Percentiles rank a stretch among this genome's conserved stretches.
Evolutionary conservation across 1,140 invertebrate species (phyloP).

Genomic region (Saxidomus purpurata): DNA sequence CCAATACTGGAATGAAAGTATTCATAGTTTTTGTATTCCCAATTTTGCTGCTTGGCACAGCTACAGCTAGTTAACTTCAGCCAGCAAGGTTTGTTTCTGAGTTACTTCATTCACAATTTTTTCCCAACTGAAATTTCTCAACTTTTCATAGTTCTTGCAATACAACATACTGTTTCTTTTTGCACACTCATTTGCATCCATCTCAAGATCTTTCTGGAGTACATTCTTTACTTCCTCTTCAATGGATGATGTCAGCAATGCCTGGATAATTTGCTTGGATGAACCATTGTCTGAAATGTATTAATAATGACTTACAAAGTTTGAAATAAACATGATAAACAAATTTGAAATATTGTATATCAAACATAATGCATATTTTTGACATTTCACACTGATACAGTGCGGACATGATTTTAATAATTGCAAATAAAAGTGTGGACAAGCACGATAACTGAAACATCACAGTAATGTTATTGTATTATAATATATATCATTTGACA

Average conservation of each 20-base stretch:
- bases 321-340: not conserved
- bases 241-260: not conserved
- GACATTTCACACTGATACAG: not conserved
- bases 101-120: slow-evolving; percentile 1
- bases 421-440: not conserved
- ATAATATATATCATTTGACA: no score
- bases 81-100: slow-evolving; percentile 13
- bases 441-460: no score
- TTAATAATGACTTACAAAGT: not conserved
- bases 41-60: slow-evolving; percentile 2
- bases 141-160: not conserved
- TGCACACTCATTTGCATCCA: slow-evolving; percentile 9
- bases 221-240: not conserved
- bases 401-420: not conserved
- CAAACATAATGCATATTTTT: no score
- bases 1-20: not conserved
- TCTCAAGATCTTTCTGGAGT: not conserved
- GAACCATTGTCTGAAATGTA: not conserved
- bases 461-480: no score
- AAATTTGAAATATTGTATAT: no score
- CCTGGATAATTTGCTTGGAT: not conserved
- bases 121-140: slow-evolving; percentile 7
- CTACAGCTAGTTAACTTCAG: slow-evolving; percentile 25
- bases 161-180: not conserved
- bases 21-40: not conserved